Evolutionary conservation across 2,113 vertebrate species (phyloP).

Genomic region (Lagenorhynchus albirostris): DNA sequence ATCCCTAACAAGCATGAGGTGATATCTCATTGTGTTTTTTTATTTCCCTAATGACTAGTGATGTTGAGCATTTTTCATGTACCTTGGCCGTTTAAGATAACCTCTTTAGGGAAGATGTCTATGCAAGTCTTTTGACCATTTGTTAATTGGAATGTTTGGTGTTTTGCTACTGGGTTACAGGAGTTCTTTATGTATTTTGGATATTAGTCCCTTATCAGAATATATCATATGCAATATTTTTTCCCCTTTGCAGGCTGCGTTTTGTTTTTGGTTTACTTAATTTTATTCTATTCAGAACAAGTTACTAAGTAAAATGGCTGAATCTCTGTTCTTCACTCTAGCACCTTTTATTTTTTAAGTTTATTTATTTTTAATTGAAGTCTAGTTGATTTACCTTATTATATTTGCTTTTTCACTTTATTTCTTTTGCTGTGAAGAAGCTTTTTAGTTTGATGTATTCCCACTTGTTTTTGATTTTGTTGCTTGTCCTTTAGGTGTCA

Average conservation of each 20-base stretch:
- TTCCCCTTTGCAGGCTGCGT: background rate
- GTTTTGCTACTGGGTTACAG: background rate
- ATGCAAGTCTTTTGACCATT: background rate
- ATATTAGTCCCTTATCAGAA: background rate
- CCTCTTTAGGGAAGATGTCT: background rate
- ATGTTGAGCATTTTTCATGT: background rate
- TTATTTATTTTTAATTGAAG: background rate
- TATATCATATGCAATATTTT: background rate
- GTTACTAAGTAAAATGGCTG: slow-evolving; percentile 59
- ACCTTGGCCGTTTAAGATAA: background rate
- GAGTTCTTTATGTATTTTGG: background rate
- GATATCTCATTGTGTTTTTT: background rate
- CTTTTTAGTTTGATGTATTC: background rate
- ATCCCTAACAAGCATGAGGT: background rate
- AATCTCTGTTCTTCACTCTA: slow-evolving; percentile 27
- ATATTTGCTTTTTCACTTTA: background rate
- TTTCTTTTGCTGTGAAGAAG: background rate
- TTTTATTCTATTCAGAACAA: slow-evolving; percentile 58
- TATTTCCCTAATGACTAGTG: background rate
- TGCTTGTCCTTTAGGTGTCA: background rate
- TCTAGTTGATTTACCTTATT: background rate
- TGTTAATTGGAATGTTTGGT: background rate
- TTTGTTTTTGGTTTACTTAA: slow-evolving; percentile 26
- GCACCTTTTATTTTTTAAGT: background rate
- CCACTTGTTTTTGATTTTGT: background rate